Base-by-base conservation (phyloP, 1,140 invertebrate species). In the Panagrolaimus sp. region DNA sequence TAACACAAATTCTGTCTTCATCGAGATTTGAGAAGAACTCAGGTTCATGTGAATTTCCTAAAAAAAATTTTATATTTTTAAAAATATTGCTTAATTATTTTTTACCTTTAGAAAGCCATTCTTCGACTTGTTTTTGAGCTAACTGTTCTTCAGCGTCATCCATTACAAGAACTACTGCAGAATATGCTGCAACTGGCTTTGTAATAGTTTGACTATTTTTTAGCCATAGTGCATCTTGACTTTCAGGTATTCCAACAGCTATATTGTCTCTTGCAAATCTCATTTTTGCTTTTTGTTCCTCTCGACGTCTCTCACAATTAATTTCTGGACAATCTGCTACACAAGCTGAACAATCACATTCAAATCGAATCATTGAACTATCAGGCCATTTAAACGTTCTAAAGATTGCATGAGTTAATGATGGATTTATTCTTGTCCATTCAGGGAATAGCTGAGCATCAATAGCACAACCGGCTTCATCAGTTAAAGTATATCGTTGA, bases 341-440 rank as follows among this genome's bases (percentile, higher is more conserved):
- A 51, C 79, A 81, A 11, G 81, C 48, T 23, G 74, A 62, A 68
- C 79, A 81, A 68, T 82, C 78, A 70, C 79, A 81, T 68, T 81
- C 81, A 70, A 81, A 81, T 16, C 79, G 76, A 63, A 81, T 76
- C 74, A 74, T 78, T 11, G 68, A 67, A 16, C 71, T 77, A 62
- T 81, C 80, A 8, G 79, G 79, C 79, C 79, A 81, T 71, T 83
- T 82, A 72, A 81, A 81, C 11, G 80, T 83, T 13, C 74, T 68
- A 63, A 82, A 80, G 23, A 25, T 43, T 1, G 72, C 69, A 31
- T 79, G 44, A 8, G 61, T 70, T 7, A 66, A 51, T 9, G 74
- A 47, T 11, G 70, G 27, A 7, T 46, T 42, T 1, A 72, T 46
- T 23, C 64, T 13, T n/a, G 25, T 64, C 79, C 79, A 80, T 66